Base-by-base conservation (phyloP, 2,888 invertebrate species). In the Helicoverpa assulta region DNA sequence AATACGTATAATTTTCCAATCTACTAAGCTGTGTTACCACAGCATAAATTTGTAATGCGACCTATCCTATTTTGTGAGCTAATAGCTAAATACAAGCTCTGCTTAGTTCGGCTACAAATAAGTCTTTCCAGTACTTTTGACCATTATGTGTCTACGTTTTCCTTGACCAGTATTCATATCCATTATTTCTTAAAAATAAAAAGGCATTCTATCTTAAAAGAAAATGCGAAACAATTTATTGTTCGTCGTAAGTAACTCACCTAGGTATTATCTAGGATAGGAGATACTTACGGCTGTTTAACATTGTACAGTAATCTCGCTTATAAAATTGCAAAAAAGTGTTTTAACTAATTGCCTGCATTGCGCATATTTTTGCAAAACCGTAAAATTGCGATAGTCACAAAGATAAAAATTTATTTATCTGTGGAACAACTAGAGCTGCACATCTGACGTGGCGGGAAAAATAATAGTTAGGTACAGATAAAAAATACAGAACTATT, bases 11-110 rank as follows among this genome's bases (percentile, higher is more conserved):
- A 56, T 77, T 77, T 76, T 80, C 74, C 70, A 53, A 43, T 3
- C 57, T 50, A 67, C 33, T 65, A 65, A 63, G 43, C 69, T 58
- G 52, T 76, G 68, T 16, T 62, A 69, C 74, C 67, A 43, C 64
- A 57, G 64, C 33, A 80, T 80, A 80, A 80, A 71, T 79, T 70
- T 58, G 50, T 57, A 58, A 64, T 70, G 29, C n/a, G 47, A 47
- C 47, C 71, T 59, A 26, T 64, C 37, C 43, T 61, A 37, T 55
- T 62, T 19, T 54, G 12, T 26, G 56, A 33, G 19, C n/a, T n/a
- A n/a, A n/a, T n/a, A n/a, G n/a, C n/a, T n/a, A n/a, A n/a, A n/a
- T n/a, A n/a, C n/a, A n/a, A n/a, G n/a, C n/a, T n/a, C n/a, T n/a
- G n/a, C n/a, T n/a, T n/a, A n/a, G n/a, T n/a, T n/a, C n/a, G 33